Conservation (phyloP, 53 echinoderm and acorn worm species). For the Mesocentrotus franciscanus region DNA sequence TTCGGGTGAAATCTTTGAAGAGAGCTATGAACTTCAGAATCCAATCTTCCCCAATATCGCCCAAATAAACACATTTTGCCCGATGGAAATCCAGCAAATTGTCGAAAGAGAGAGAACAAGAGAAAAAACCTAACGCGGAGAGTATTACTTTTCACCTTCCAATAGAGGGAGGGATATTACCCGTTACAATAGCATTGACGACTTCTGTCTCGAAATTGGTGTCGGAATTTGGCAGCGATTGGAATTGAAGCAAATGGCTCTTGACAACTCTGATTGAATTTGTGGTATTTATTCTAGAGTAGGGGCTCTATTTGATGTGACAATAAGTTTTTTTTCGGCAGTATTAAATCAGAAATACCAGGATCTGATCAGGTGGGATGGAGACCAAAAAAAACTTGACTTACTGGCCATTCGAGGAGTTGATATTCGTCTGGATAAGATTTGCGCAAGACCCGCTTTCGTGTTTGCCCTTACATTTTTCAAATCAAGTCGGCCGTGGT, state of each 20-base stretch:
- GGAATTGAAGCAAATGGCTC: constrained; percentile 50
- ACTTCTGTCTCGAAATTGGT: constrained; percentile 65
- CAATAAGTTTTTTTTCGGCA: constrained; percentile 35
- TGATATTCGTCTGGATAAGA: constrained; percentile 57
- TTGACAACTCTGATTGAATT: constrained; percentile 62
- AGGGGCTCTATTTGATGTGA: constrained; percentile 49
- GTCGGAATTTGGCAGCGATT: constrained; percentile 66
- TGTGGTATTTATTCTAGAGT: constrained; percentile 67
- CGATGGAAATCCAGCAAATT: constrained; percentile 50
- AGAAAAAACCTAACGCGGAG: constrained; percentile 12
- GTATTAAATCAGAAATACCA: constrained; percentile 46
- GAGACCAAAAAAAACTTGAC: constrained; percentile 25
- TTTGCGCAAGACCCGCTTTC: constrained; percentile 56
- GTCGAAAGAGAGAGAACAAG: constrained; percentile 55
- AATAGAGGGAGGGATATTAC: constrained; percentile 55
- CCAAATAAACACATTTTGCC: constrained; percentile 70
- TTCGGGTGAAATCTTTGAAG: constrained; percentile 40
- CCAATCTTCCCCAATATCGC: constrained; percentile 59
- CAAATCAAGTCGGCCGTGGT: constrained; percentile 62
- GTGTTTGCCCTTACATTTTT: constrained; percentile 60
- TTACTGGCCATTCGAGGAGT: constrained; percentile 10
- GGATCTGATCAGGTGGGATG: constrained; percentile 20
- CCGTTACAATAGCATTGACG: constrained; percentile 61
- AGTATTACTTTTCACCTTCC: constrained; percentile 60
- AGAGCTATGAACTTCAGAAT: constrained; percentile 67